phyloP scores from a whole-genome alignment of 2,797 vertebrate species.

The Tenualosa thibaudeaui region DNA sequence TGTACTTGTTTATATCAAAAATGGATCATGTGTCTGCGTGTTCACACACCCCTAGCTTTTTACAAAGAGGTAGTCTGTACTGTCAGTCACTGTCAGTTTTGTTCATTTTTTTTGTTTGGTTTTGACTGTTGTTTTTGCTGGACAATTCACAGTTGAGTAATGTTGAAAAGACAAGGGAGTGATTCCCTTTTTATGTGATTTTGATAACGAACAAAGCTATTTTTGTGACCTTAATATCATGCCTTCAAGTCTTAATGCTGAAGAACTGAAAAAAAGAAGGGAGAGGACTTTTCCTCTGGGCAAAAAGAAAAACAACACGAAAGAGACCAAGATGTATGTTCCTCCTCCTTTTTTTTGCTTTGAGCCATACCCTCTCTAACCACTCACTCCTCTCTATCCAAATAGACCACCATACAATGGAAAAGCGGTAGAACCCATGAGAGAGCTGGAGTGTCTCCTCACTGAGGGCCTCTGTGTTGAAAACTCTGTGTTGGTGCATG shows the following conservation, averaged over 20 bases:
- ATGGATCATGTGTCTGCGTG: not conserved
- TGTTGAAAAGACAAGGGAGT: not conserved
- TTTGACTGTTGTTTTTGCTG: conserved; percentile 27
- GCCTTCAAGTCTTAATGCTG: conserved; percentile 25
- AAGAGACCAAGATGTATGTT: not conserved
- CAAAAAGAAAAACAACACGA: not conserved
- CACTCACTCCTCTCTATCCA: not conserved
- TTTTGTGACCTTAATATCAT: conserved; percentile 22
- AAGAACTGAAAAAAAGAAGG: not conserved
- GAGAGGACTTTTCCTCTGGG: conserved; percentile 15
- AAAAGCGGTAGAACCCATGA: not conserved
- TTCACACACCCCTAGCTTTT: not conserved
- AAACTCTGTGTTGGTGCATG: not conserved
- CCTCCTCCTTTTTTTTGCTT: conserved; percentile 19
- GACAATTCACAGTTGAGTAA: conserved; percentile 30
- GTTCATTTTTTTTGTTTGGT: conserved; percentile 13
- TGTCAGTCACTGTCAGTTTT: not conserved
- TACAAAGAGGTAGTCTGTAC: not conserved
- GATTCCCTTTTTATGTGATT: conserved; percentile 1
- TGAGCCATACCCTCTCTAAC: conserved; percentile 16
- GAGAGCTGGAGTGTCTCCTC: not conserved
- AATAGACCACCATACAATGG: not conserved
- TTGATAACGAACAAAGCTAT: conserved; percentile 25
- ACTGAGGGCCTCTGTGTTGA: not conserved
- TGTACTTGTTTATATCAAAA: conserved; percentile 4